Evolutionary conservation across 2,888 invertebrate species (phyloP), one percentile per base, ranked within the genome.

Genomic region (Trissonchulus sp.): DNA sequence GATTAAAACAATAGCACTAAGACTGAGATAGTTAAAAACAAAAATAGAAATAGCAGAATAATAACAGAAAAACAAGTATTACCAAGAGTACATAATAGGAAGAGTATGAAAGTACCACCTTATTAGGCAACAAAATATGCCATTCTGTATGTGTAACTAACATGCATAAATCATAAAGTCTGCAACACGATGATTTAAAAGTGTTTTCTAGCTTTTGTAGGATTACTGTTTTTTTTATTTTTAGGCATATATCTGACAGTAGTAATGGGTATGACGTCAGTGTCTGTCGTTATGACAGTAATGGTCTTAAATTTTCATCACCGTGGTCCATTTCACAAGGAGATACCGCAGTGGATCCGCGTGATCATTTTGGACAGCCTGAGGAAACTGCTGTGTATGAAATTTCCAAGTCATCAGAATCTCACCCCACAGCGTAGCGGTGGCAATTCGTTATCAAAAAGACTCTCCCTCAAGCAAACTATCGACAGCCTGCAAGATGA

Each of bases 211-310:
- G n/a, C n/a, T n/a, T n/a, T n/a, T n/a, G n/a, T n/a, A n/a, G n/a
- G n/a, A n/a, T n/a, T n/a, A n/a, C n/a, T n/a, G n/a, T n/a, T n/a
- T n/a, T n/a, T n/a, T n/a, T n/a, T n/a, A n/a, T n/a, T 77, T 81
- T 23, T 81, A 88, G 88, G 88, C 78, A 87, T 89, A 74, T 88
- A 88, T 81, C 81, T 88, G 78, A 88, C 88, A 1, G 86, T 86
- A 18, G 88, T 88, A 60, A 88, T 88, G 88, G 86, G 87, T 36
- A 85, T 88, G 81, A 88, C 88, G n/a, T 88, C 88, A 37, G 85
- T 88, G 75, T 88, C 88, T 1, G 88, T 87, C 33, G 79, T 81
- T 1, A 81, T 81, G 80, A 81, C 81, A 2, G 81, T 81, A 18
- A 74, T 80, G 72, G 77, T 89, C 1, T 84, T 89, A 30, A 89